Evolutionary conservation across 2,113 vertebrate species (phyloP), one percentile per base, ranked within the genome.

Genomic region (Fulica atra): DNA sequence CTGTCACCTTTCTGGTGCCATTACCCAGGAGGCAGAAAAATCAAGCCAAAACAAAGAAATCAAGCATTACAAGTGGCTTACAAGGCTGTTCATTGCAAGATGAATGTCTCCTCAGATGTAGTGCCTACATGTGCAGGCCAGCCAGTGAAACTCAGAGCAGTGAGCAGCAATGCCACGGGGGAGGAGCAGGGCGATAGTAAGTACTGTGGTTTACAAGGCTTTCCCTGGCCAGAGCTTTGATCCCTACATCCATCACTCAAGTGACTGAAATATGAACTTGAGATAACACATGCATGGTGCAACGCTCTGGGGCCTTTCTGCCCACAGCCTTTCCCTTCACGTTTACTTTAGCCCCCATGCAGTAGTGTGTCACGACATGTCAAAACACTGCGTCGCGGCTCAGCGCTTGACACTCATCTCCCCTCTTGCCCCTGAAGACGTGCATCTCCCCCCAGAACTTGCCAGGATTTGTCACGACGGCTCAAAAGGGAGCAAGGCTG

Each of bases 311-410:
- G 69, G 25, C 68, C 59, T 63, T 71, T 11, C 11, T 64, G 60
- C 68, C 81, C 3, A 0, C 44, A 81, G 79, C 51, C 10, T 8
- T 81, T 57, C 26, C 93, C 77, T 91, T 51, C 51, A 64, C 2
- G 0, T 50, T 56, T 9, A 2, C 40, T 54, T 4, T 1, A 38
- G 53, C 65, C 29, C 77, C 82, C 16, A 35, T 16, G 7, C 15
- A 1, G 35, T 2, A 6, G 79, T 1, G 0, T n/a, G 48, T 81
- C 81, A 57, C 7, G 5, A 48, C 70, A 50, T 2, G 48, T 38
- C 91, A 57, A 33, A 68, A 33, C 0, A 1, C 91, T 28, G 72
- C 83, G 35, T 15, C 7, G 2, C 3, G 2, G 51, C 78, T 86
- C 6, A 0, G 56, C 4, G 36, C 86, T 73, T 51, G 69, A 53